These are phyloP conservation scores for Glaucidium brasilianum DNA, from an alignment of 2,113 vertebrate species.

Conservation along the genomic window DNA sequence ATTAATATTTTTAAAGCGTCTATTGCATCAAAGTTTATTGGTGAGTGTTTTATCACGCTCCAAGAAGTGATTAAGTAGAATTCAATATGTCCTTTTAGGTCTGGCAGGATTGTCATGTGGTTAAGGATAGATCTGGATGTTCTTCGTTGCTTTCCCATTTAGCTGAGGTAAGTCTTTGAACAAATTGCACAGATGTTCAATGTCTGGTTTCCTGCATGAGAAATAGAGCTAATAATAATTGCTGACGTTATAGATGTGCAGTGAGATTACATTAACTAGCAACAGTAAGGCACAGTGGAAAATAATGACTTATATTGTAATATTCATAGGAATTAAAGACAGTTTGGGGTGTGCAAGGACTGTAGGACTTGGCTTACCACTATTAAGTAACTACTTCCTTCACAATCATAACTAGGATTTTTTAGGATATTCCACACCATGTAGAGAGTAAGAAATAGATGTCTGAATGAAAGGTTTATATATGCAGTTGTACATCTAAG, in stretches of 20 bases:
- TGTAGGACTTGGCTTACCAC: background rate
- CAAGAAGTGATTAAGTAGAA: constrained; percentile 42
- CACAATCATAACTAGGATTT: background rate
- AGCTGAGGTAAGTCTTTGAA: constrained; percentile 30
- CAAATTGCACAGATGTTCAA: constrained; percentile 24
- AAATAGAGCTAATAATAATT: constrained; percentile 3
- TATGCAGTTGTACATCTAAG: background rate
- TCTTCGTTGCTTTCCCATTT: constrained; percentile 14
- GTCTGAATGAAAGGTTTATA: background rate
- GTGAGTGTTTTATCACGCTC: constrained; percentile 4
- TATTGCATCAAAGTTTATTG: constrained; percentile 20
- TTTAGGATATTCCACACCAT: background rate
- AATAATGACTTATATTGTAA: background rate
- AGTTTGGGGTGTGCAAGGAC: background rate
- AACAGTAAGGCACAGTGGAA: background rate
- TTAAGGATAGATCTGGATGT: constrained; percentile 19
- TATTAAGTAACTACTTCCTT: background rate
- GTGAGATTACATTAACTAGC: background rate
- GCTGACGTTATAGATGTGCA: background rate
- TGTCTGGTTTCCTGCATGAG: constrained; percentile 16
- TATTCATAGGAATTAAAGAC: background rate
- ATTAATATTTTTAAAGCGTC: background rate
- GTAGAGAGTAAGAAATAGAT: background rate
- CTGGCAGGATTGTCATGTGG: background rate
- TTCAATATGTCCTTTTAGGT: constrained; percentile 1